Percentiles rank a stretch among this genome's conserved stretches.
phyloP scores from a whole-genome alignment of 2,888 invertebrate species.

The Catocala sponsa region DNA sequence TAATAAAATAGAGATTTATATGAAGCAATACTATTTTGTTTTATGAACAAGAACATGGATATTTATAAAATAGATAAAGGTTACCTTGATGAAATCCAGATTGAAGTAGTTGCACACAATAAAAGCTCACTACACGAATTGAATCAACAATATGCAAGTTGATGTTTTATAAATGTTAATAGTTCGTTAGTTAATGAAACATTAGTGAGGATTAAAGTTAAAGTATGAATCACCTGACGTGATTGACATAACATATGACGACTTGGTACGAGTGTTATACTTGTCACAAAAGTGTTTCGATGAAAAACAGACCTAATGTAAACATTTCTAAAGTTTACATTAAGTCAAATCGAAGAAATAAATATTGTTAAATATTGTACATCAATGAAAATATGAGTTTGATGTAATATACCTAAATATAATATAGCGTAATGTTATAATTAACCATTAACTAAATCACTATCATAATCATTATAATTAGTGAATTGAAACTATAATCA shows the following conservation, averaged over 20 bases:
- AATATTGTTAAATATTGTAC: no score
- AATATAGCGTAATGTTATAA: no score
- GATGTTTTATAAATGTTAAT: background rate
- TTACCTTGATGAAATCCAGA: background rate
- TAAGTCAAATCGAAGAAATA: no score
- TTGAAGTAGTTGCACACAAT: background rate
- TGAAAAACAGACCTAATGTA: no score
- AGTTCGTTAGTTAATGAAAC: conserved; percentile 1
- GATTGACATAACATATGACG: no score
- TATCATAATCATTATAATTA: conserved; percentile 39
- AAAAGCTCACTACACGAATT: background rate
- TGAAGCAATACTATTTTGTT: no score
- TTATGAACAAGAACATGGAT: no score
- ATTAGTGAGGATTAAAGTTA: background rate
- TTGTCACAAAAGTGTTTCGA: no score
- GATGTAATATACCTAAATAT: no score
- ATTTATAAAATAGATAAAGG: background rate
- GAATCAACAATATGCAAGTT: background rate
- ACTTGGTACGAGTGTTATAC: no score
- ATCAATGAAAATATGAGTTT: no score
- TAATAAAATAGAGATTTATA: background rate
- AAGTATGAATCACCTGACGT: background rate
- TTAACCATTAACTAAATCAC: background rate
- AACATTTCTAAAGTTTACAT: no score
- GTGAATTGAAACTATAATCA: conserved; percentile 36